phyloP scores from a whole-genome alignment of 30 jellyfish, hydroid and myxozoan species.

The Phacellophora camtschatica region DNA sequence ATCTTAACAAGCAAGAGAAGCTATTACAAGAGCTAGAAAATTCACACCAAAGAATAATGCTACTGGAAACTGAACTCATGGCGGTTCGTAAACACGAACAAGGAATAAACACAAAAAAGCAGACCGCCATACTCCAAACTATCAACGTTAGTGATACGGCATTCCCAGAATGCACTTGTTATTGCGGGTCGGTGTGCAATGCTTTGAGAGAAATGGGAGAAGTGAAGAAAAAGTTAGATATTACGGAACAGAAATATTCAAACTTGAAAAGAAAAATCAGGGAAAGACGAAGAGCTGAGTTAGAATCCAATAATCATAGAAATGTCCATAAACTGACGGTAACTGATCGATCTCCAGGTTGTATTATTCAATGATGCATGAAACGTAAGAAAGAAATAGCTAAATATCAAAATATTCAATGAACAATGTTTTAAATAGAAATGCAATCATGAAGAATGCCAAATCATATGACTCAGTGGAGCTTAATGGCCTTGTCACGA shows the following conservation, averaged over 20 bases:
- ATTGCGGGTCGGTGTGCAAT: slow-evolving; percentile 89
- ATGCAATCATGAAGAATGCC: too few species aligned
- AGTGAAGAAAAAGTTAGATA: slow-evolving; percentile 64
- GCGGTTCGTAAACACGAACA: not conserved
- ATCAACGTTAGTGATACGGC: slow-evolving; percentile 34
- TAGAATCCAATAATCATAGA: slow-evolving; percentile 38
- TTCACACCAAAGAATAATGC: slow-evolving; percentile 64
- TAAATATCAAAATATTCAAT: too few species aligned
- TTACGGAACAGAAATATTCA: slow-evolving; percentile 72
- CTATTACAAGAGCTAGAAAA: slow-evolving; percentile 68
- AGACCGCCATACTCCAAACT: slow-evolving; percentile 4
- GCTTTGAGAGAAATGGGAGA: slow-evolving; percentile 82
- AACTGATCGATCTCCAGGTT: slow-evolving; percentile 73
- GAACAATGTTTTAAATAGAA: too few species aligned
- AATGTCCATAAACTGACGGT: slow-evolving; percentile 61
- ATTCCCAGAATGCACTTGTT: slow-evolving; percentile 86
- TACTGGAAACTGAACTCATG: slow-evolving; percentile 63
- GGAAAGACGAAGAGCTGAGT: slow-evolving; percentile 85
- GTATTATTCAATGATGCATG: slow-evolving; percentile 66
- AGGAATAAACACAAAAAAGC: slow-evolving; percentile 1
- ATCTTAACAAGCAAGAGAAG: slow-evolving; percentile 47
- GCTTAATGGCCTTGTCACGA: too few species aligned
- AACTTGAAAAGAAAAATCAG: slow-evolving; percentile 74
- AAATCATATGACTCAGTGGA: too few species aligned
- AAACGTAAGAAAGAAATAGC: not conserved